Conservation (phyloP, 2,113 vertebrate species). For the Pithys albifrons region DNA sequence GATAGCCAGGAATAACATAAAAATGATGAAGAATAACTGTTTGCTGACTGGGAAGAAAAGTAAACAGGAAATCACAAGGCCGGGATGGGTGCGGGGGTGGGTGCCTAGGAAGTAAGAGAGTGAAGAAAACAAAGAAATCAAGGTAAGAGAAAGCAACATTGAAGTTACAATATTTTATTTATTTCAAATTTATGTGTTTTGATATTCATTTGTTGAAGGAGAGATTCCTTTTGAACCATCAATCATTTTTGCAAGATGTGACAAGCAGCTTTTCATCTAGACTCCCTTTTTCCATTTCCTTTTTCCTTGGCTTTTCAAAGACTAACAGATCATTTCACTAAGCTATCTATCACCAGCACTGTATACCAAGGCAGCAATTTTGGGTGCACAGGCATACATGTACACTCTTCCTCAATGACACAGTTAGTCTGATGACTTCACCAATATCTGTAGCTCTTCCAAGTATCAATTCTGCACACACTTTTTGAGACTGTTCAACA, state of each 20-base stretch:
- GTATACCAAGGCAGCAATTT: not conserved
- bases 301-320: not conserved
- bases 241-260: conserved; percentile 24
- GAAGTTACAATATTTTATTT: conserved; percentile 22
- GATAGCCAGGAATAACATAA: not conserved
- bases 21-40: not conserved
- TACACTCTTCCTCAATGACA: not conserved
- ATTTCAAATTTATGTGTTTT: conserved; percentile 24
- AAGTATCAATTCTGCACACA: not conserved
- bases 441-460: not conserved
- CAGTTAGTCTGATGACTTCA: not conserved
- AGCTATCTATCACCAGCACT: not conserved
- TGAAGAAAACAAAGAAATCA: not conserved
- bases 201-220: not conserved
- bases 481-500: not conserved
- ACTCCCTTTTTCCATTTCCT: not conserved
- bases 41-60: not conserved
- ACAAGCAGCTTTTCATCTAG: conserved; percentile 15
- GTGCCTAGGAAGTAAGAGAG: not conserved
- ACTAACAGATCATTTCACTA: not conserved
- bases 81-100: rapidly evolving
- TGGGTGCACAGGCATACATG: not conserved
- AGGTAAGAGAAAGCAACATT: not conserved
- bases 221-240: conserved; percentile 33
- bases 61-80: not conserved